Percentiles rank a stretch among this genome's conserved stretches.
These are phyloP conservation scores for Pocillopora meandrina DNA, from an alignment of 92 coral and sea anemone species.

Conservation along the genomic window DNA sequence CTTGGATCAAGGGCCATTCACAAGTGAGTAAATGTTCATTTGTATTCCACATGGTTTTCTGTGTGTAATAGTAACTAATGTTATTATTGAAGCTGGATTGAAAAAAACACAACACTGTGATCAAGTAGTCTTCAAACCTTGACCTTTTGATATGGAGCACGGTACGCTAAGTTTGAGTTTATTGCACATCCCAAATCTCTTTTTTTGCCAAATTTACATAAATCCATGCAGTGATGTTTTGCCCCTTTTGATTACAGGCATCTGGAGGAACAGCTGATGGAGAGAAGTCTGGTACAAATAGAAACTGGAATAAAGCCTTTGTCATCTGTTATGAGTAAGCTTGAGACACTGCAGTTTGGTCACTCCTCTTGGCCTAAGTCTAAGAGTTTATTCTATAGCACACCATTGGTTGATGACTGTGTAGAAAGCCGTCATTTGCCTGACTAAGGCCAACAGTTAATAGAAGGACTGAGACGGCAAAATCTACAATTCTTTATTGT, in stretches of 20 bases:
- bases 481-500: too few species aligned
- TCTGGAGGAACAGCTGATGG: conserved; percentile 90
- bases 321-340: conserved; percentile 73
- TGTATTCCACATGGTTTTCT: too few species aligned
- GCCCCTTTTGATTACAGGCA: conserved; percentile 50
- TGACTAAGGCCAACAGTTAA: too few species aligned
- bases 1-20: conserved; percentile 88
- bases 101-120: background rate
- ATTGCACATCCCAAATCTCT: too few species aligned
- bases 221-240: background rate
- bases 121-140: background rate
- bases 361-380: background rate
- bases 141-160: too few species aligned
- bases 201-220: too few species aligned
- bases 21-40: conserved; percentile 58
- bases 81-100: too few species aligned
- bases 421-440: too few species aligned
- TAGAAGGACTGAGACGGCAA: too few species aligned
- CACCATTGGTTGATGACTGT: too few species aligned
- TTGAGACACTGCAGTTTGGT: background rate
- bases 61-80: too few species aligned
- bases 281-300: conserved; percentile 93
- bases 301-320: conserved; percentile 95
- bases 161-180: too few species aligned
- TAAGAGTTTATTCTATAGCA: background rate